Base-by-base conservation (phyloP, 2,888 invertebrate species). In the Gymnocheta viridis region DNA sequence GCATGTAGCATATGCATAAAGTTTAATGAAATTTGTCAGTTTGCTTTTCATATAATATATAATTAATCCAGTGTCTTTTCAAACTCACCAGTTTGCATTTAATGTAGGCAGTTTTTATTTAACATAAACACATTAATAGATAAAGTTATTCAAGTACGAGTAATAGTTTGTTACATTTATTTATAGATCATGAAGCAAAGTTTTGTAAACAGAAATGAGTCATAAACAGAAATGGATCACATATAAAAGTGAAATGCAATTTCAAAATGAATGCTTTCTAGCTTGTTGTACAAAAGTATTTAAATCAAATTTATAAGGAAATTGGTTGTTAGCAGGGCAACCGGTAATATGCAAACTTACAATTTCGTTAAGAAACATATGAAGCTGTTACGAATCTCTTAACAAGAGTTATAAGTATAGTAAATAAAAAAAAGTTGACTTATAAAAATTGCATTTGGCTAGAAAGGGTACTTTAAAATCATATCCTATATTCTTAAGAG, bases 141-240 rank as follows among this genome's bases (percentile, higher is more conserved):
- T 51, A 22, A 12, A 27, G 14, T 27, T 51, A 51, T 51, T 51
- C 51, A 51, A 51, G 51, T 51, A 51, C 51, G 51, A 27, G 24
- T 24, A 51, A 24, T 27, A 51, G 24, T 51, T 51, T 27, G 4
- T 51, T 51, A 12, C 14, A 56, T 29, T 56, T 29, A 56, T 29
- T 56, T 56, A 56, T 56, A 56, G 56, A 32, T 56, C 29, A 56
- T 56, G 29, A 6, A 17, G 17, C 29, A 56, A 32, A 17, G n/a
- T 4, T 27, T 54, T 54, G 54, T 54, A 54, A 27, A 56, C 56
- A 56, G 32, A 17, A 56, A 32, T 56, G 56, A 56, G 29, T 56
- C 51, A 51, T 47, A 9, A n/a, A n/a, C n/a, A n/a, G n/a, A n/a
- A n/a, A n/a, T 19, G 19, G 19, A 47, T 19, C 14, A 19, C 19